phyloP scores from a whole-genome alignment of 2,797 vertebrate species.

The Psittacula echo region DNA sequence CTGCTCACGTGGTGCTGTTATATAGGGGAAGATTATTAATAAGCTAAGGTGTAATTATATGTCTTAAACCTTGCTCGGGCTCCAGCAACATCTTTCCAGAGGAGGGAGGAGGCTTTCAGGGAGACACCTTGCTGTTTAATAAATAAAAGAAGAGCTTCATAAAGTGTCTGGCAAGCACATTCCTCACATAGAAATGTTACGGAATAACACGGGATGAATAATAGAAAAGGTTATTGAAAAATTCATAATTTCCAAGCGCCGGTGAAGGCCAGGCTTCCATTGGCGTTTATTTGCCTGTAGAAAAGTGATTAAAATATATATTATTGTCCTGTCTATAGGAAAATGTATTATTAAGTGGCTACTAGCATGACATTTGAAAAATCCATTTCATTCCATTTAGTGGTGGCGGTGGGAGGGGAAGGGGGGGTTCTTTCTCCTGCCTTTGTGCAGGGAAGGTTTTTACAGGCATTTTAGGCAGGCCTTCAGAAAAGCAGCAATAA shows the following conservation, averaged over 20 bases:
- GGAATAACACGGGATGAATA: conserved; percentile 91
- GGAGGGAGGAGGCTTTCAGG: conserved; percentile 55
- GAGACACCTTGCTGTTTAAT: conserved; percentile 85
- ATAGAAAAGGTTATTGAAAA: conserved; percentile 92
- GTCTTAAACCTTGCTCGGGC: conserved; percentile 43
- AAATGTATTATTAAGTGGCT: conserved; percentile 85
- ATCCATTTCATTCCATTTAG: conserved; percentile 81
- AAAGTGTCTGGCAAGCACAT: conserved; percentile 83
- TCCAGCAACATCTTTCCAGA: conserved; percentile 5
- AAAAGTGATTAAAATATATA: conserved; percentile 86
- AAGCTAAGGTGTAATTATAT: conserved; percentile 41
- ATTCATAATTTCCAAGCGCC: conserved; percentile 88
- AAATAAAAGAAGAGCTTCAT: conserved; percentile 91
- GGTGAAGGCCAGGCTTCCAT: conserved; percentile 86
- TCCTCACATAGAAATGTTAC: conserved; percentile 84
- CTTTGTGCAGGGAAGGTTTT: conserved; percentile 65
- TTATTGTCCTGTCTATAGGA: conserved; percentile 85
- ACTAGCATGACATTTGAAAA: conserved; percentile 81
- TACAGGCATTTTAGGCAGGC: conserved; percentile 62
- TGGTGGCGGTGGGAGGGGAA: not conserved
- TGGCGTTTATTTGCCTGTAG: conserved; percentile 81
- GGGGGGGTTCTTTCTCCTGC: not conserved
- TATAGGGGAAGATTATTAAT: conserved; percentile 51
- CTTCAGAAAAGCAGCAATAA: conserved; percentile 50
- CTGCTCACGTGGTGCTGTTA: not conserved